Evolutionary conservation across 2,797 vertebrate species (phyloP).

Genomic region (Coracias cyanogaster): DNA sequence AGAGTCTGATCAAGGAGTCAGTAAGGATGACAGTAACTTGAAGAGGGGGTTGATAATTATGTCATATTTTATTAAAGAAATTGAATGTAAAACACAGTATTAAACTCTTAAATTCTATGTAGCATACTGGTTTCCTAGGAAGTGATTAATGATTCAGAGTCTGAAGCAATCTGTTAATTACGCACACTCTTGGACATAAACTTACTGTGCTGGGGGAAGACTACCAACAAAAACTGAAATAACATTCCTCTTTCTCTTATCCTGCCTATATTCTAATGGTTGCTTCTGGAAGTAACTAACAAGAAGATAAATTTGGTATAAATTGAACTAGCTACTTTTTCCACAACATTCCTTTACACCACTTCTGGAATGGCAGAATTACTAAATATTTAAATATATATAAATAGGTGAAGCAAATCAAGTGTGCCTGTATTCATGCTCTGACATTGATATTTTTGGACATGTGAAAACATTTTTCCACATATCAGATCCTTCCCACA

Average conservation of each 20-base stretch:
- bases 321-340: background rate
- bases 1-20: background rate
- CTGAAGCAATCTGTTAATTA: conserved; percentile 19
- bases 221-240: background rate
- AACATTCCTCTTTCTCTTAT: background rate
- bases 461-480: background rate
- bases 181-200: background rate
- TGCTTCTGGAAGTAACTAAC: background rate
- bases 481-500: background rate
- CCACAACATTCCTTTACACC: background rate
- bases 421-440: background rate
- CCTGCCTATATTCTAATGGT: background rate
- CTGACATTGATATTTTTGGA: background rate
- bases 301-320: background rate
- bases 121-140: background rate
- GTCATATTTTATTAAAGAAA: background rate
- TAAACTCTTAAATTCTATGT: background rate
- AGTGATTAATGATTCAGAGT: conserved; percentile 14
- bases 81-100: background rate
- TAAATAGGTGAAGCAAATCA: background rate
- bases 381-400: background rate
- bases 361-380: background rate
- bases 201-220: background rate
- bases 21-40: background rate
- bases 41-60: background rate